Evolutionary conservation across 2,888 invertebrate genomes (phyloP).

Genomic region (Acrocyrtus sp.): DNA sequence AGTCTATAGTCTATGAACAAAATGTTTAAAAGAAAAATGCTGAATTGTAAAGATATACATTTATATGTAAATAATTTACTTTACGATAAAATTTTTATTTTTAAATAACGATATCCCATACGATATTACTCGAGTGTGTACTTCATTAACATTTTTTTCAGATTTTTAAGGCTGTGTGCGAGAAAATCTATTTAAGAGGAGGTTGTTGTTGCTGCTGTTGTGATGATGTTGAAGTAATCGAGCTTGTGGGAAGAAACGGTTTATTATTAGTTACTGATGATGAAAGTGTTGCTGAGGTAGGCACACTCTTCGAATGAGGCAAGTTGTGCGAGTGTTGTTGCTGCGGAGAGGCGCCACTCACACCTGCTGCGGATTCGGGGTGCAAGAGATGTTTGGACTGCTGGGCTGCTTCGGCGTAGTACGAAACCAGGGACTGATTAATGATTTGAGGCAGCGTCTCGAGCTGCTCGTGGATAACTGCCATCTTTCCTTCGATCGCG

Average conservation of each 20-base stretch:
- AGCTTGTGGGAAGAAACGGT: slow-evolving; percentile 50
- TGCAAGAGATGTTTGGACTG: slow-evolving; percentile 47
- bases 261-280: too few relatives aligned
- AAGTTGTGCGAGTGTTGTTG: slow-evolving; percentile 52
- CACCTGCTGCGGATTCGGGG: slow-evolving; percentile 60
- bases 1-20: too few relatives aligned
- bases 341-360: slow-evolving; percentile 38
- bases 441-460: slow-evolving; percentile 66
- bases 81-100: too few relatives aligned
- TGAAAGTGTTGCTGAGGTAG: slow-evolving; percentile 58
- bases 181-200: slow-evolving; percentile 46
- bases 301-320: slow-evolving; percentile 64
- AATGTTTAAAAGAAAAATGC: too few relatives aligned
- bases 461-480: slow-evolving; percentile 85
- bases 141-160: too few relatives aligned
- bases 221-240: too few relatives aligned
- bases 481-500: slow-evolving; percentile 91
- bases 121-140: too few relatives aligned
- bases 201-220: slow-evolving; percentile 51
- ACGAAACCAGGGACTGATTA: slow-evolving; percentile 61
- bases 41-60: too few relatives aligned
- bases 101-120: too few relatives aligned
- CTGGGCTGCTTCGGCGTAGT: slow-evolving; percentile 43
- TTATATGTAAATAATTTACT: too few relatives aligned
- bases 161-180: slow-evolving; percentile 52